phyloP scores from a whole-genome alignment of 2,888 invertebrate species.

The Cheilosia grossa region DNA sequence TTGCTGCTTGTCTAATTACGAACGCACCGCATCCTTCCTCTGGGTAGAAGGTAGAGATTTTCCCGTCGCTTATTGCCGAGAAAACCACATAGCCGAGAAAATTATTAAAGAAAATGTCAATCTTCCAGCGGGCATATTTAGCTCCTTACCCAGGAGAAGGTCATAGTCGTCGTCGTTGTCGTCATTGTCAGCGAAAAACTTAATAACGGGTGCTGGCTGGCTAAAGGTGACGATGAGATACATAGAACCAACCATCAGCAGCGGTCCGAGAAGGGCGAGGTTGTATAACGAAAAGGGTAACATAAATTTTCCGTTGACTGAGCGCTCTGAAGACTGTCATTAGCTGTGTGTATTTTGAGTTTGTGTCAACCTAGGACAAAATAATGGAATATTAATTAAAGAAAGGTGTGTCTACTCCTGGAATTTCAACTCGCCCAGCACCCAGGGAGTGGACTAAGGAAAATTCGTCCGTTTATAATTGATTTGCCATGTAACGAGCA shows the following conservation, averaged over 20 bases:
- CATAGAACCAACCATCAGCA: neutral
- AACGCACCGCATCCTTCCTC: slow-evolving; percentile 19
- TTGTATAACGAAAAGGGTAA: neutral
- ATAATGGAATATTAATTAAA: slow-evolving; percentile 64
- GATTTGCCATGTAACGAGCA: slow-evolving; percentile 42
- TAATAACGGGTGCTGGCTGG: slow-evolving; percentile 43
- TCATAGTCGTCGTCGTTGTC: slow-evolving; percentile 33
- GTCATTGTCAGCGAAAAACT: slow-evolving; percentile 43
- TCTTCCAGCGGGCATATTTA: slow-evolving; percentile 34
- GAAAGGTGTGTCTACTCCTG: slow-evolving; percentile 64
- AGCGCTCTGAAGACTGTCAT: slow-evolving; percentile 32
- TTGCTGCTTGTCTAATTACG: slow-evolving; percentile 42
- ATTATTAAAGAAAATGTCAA: slow-evolving; percentile 53
- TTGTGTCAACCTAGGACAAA: slow-evolving; percentile 57
- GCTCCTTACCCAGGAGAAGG: slow-evolving; percentile 50
- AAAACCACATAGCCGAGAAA: slow-evolving; percentile 29
- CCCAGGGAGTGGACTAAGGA: slow-evolving; percentile 41
- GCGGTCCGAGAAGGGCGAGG: slow-evolving; percentile 14
- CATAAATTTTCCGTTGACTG: slow-evolving; percentile 42
- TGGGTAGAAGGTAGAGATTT: neutral
- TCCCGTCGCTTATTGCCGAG: slow-evolving; percentile 1
- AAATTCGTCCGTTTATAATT: slow-evolving; percentile 29
- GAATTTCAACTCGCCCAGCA: slow-evolving; percentile 47
- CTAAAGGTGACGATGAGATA: slow-evolving; percentile 47
- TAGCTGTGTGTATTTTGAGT: slow-evolving; percentile 53